Base-by-base conservation (phyloP, 2,797 vertebrate species). In the Crax fasciolata region DNA sequence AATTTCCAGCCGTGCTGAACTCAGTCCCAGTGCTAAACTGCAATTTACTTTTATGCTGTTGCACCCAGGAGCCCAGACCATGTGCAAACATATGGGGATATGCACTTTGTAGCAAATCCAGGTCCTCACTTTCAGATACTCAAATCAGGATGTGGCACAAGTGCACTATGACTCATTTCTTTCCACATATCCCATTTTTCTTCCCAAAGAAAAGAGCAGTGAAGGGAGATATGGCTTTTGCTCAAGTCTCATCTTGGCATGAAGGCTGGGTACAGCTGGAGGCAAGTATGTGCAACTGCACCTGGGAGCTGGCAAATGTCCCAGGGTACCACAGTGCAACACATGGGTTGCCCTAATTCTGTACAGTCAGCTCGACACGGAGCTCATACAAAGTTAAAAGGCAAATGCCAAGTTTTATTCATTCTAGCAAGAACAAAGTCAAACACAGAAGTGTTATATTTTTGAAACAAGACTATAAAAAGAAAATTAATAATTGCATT, bases 361-460 rank as follows among this genome's bases (percentile, higher is more conserved):
- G 1, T 57, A 17, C 57, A n/a, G 58, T 32, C 10, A 8, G 10
- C 43, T 71, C 6, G 0, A 20, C n/a, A 46, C 1, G 11, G n/a
- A 80, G 8, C 24, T 68, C 76, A 43, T 32, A 27, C 18, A 32
- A 39, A 84, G 57, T 65, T 80, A 65, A 62, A 84, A 84, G 11
- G 15, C 7, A 80, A 77, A 62, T 77, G 25, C 3, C 73, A 77
- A n/a, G 41, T 77, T 38, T 67, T 74, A 35, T 1, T 83, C 5
- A 0, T 87, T 91, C 49, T 52, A 71, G 10, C 0, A 4, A 80
- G 24, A 7, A 43, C 57, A 76, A 82, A 54, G 44, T 32, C 48
- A 79, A 83, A 46, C 8, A 52, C 8, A 77, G 32, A 95, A 59
- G 11, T 20, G 19, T 14, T 32, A 28, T 61, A 28, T 41, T 87